Conservation (phyloP, 2,113 vertebrate species). For the Eurypyga helias region DNA sequence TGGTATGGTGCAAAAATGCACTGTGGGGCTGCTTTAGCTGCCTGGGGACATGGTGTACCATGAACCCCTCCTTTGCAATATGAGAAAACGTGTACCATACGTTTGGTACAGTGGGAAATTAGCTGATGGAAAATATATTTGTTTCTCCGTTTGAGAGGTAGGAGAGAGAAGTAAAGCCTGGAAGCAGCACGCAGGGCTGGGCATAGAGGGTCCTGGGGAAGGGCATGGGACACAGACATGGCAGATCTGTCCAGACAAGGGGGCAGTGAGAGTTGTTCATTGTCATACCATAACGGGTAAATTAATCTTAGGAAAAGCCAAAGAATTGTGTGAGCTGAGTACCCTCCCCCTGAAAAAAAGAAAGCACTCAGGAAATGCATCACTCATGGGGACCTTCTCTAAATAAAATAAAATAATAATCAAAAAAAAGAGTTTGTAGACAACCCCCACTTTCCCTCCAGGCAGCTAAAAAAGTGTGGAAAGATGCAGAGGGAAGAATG, state of each 20-base stretch:
- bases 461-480: not conserved
- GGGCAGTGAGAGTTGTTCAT: not conserved
- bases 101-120: not conserved
- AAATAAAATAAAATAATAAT: not conserved
- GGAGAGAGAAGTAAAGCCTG: not conserved
- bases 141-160: not conserved
- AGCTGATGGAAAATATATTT: not conserved
- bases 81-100: not conserved
- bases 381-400: not conserved
- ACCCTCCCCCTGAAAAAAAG: not conserved
- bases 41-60: not conserved
- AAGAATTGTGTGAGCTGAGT: not conserved
- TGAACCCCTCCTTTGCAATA: not conserved
- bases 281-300: not conserved
- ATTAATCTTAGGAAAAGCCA: not conserved
- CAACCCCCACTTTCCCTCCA: not conserved
- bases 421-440: not conserved
- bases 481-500: not conserved
- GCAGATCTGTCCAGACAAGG: conserved; percentile 4
- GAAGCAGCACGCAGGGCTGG: not conserved
- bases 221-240: not conserved
- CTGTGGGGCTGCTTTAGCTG: not conserved
- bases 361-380: not conserved
- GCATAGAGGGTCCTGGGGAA: not conserved
- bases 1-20: not conserved